These are phyloP conservation scores for Stegostoma tigrinum DNA, from an alignment of 2,113 vertebrate species.

Conservation along the genomic window DNA sequence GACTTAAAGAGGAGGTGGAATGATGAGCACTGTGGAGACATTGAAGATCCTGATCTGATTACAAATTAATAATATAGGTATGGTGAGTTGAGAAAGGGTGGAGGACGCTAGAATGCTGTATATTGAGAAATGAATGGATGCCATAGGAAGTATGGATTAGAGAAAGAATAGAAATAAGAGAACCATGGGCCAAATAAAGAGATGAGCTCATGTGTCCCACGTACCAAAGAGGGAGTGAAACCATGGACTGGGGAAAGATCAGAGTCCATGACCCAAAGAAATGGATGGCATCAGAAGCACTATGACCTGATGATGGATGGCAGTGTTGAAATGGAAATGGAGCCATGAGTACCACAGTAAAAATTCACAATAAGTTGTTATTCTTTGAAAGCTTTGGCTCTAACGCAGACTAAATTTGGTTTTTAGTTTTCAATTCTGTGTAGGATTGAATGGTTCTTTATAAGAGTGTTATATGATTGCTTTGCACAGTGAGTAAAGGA, in stretches of 20 bases:
- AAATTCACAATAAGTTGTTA: too few species aligned
- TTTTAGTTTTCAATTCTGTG: too few species aligned
- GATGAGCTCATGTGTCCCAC: neutral
- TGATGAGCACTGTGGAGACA: neutral
- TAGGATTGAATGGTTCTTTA: too few species aligned
- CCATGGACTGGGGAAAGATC: too few species aligned
- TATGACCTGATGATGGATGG: neutral
- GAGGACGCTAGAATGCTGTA: neutral
- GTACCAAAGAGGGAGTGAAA: neutral
- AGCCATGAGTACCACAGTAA: too few species aligned
- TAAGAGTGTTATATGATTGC: too few species aligned
- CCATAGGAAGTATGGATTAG: neutral
- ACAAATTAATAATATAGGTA: neutral
- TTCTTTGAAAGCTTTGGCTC: too few species aligned
- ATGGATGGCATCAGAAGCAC: neutral
- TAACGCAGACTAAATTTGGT: too few species aligned
- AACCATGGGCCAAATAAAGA: neutral
- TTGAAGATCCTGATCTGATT: neutral
- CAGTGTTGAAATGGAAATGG: neutral
- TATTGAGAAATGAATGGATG: neutral
- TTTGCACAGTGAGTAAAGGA: too few species aligned
- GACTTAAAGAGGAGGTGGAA: neutral
- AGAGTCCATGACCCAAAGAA: neutral
- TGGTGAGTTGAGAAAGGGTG: neutral
- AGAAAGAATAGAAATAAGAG: neutral